Conservation (phyloP, 2,113 vertebrate genomes). For the Collichthys lucidus region DNA sequence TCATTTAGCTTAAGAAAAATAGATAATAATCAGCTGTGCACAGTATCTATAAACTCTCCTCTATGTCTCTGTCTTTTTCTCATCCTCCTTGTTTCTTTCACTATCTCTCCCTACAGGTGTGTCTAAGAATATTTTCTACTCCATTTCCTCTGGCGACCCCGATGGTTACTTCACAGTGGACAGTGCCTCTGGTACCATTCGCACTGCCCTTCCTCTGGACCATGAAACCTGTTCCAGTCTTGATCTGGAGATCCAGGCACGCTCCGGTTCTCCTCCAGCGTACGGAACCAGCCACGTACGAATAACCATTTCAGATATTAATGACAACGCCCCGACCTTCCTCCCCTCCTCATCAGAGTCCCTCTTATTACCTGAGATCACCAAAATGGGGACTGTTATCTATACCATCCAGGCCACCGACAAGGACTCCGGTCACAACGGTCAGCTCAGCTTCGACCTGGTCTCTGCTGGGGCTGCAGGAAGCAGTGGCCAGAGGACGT, state of each 20-base stretch:
- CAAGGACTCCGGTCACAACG: slow-evolving; percentile 89
- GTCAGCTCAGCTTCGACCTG: slow-evolving; percentile 91
- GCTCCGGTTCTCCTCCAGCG: slow-evolving; percentile 90
- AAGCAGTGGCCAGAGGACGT: slow-evolving; percentile 83
- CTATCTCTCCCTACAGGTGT: slow-evolving; percentile 78
- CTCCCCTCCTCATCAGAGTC: slow-evolving; percentile 89
- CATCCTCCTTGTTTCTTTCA: neutral
- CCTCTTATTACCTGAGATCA: slow-evolving; percentile 89
- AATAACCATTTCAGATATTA: slow-evolving; percentile 90
- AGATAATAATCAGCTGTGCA: neutral
- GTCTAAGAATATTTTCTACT: slow-evolving; percentile 88
- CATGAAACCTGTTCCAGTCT: slow-evolving; percentile 89
- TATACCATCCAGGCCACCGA: slow-evolving; percentile 91
- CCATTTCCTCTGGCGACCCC: slow-evolving; percentile 93
- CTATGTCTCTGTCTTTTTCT: neutral
- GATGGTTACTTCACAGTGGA: slow-evolving; percentile 92
- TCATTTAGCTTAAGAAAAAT: neutral
- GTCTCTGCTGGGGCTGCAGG: slow-evolving; percentile 81
- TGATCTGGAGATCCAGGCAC: slow-evolving; percentile 91
- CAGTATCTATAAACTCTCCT: neutral
- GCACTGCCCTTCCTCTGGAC: slow-evolving; percentile 89
- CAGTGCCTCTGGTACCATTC: slow-evolving; percentile 86
- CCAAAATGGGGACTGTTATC: slow-evolving; percentile 88
- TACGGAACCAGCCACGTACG: slow-evolving; percentile 88
- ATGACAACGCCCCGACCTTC: slow-evolving; percentile 92